Evolutionary conservation across 2,888 invertebrate genomes (phyloP).

Genomic region (Synergus umbraculus): DNA sequence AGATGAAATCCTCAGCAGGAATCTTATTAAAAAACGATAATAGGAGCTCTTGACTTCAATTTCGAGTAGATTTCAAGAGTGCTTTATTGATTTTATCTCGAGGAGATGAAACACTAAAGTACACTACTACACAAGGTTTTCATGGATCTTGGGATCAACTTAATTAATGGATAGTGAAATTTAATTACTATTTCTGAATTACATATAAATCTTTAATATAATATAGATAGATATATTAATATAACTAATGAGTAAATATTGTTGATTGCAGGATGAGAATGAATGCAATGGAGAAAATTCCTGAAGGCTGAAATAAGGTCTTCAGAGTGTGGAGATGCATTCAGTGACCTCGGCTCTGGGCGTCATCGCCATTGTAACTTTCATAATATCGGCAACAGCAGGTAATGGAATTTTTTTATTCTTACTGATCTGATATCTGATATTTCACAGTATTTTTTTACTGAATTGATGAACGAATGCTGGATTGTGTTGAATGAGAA

Average conservation of each 20-base stretch:
- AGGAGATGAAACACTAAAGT: not conserved
- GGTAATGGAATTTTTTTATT: constrained; percentile 57
- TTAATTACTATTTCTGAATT: too few relatives aligned
- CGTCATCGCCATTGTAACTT: constrained; percentile 72
- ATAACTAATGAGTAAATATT: not conserved
- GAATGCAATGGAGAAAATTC: constrained; percentile 70
- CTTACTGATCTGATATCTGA: too few relatives aligned
- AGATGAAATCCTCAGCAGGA: too few relatives aligned
- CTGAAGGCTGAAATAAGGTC: constrained; percentile 70
- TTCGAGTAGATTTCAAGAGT: not conserved
- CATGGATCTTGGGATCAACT: not conserved
- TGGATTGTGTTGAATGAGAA: too few relatives aligned
- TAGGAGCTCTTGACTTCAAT: not conserved
- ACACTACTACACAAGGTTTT: not conserved
- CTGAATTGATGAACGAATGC: too few relatives aligned
- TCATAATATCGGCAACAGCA: constrained; percentile 66
- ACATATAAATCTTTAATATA: too few relatives aligned
- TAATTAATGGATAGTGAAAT: not conserved
- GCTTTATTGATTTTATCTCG: not conserved
- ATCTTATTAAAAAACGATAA: too few relatives aligned
- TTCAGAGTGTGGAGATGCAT: constrained; percentile 68
- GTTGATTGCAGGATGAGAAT: constrained; percentile 60
- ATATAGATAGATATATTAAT: too few relatives aligned
- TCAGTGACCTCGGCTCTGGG: constrained; percentile 69
- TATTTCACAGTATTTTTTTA: too few relatives aligned